Evolutionary conservation across 2,113 vertebrate genomes (phyloP), one percentile per base, ranked within the genome.

Genomic region (Myotis brandtii): DNA sequence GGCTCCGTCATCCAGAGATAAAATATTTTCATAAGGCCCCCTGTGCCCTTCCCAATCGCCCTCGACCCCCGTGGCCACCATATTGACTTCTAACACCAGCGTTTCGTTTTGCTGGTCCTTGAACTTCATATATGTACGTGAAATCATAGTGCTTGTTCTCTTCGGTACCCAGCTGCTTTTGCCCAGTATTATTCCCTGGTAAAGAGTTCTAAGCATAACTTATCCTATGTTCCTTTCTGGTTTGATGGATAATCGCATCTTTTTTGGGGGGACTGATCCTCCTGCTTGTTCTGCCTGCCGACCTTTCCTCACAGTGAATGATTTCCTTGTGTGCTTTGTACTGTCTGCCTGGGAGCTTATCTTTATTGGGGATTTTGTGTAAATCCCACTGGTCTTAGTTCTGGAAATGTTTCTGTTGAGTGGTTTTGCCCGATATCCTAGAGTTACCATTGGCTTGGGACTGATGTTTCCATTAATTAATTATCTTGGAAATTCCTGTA

Each of bases 331-430:
- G 64, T 70, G 56, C 56, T 95, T 84, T 80, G 43, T 83, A 18
- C 27, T 54, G 77, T 70, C 56, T 85, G 93, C 88, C 27, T 17
- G 34, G 59, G 40, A 92, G 54, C 70, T 95, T 96, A 85, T 91
- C 90, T 95, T 93, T 94, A 80, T 91, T 66, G 95, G 72, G 40
- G 82, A 85, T 85, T 94, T 88, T 70, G 82, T 97, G 72, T 92
- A 81, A 86, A 91, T 95, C 89, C 77, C 72, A 37, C 59, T 54
- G 70, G 72, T 77, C 34, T 82, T 50, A 81, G 76, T 92, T 90
- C 67, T 80, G 86, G 84, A 95, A 94, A 72, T 94, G 72, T 66
- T 67, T 48, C 27, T 83, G 4, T 27, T 3, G 13, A 88, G 59
- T 83, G 40, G 40, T 56, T 93, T 89, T 84, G 32, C 81, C 91